Evolutionary conservation across 2,113 vertebrate species (phyloP), one percentile per base, ranked within the genome.

Genomic region (Lycaon pictus): DNA sequence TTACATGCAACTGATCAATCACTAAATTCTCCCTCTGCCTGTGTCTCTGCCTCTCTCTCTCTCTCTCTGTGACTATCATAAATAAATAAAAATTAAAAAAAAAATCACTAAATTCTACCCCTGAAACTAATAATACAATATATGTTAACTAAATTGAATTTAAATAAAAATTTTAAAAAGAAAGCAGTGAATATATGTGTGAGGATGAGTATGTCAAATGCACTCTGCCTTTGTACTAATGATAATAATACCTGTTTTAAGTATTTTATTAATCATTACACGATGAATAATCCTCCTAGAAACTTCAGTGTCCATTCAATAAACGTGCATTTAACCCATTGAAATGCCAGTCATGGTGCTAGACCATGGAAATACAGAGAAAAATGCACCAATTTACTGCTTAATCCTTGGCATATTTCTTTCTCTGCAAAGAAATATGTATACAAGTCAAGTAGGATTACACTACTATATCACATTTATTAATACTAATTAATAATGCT

Each of bases 361-460:
- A 83, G 22, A 67, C 48, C 43, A 13, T 27, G 13, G 11, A 43
- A 35, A 63, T 60, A 29, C 20, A 76, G 53, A 69, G 11, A 32
- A 69, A 77, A 88, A 58, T 37, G 3, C 1, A 71, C 20, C 17
- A 7, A 51, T 93, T 93, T 93, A 60, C 53, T 27, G 11, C 11
- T 87, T n/a, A 90, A 80, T 81, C 35, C 65, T 29, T 56, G 7
- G n/a, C 29, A 27, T 79, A 51, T 88, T 84, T 90, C 43, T 97
- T 43, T 43, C 43, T 97, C 37, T 80, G 5, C 16, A 90, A 84
- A 60, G 9, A 96, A 97, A 77, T 71, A 51, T 22, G 8, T 22
- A 92, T 20, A 65, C 1, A 94, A 84, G 51, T 29, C 11, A 88
- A 53, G 10, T 51, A 60, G 11, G 10, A 80, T 65, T 58, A 65